Base-by-base conservation (phyloP, 2,797 vertebrate genomes). In the Gephyroberyx darwinii region DNA sequence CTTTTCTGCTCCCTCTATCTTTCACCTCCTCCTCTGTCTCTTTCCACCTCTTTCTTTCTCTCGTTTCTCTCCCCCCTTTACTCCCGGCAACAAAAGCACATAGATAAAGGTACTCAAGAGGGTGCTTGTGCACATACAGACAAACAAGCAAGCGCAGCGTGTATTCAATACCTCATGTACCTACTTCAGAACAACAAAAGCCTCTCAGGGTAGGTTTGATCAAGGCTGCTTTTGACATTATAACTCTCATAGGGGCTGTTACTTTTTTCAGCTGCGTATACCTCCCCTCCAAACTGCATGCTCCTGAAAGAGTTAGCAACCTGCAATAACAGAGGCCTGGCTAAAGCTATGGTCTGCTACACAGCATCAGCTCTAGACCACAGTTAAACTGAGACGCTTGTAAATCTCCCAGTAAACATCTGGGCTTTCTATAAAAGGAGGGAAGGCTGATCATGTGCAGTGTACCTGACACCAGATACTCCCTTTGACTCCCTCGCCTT, bases 361-460 rank as follows among this genome's bases (percentile, higher is more conserved):
- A 50, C 75, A 61, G 75, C 56, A 48, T 69, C 70, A 77, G 63
- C 71, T 57, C 73, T 63, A 74, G 26, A 20, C 78, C 35, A 16
- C 20, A 47, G 52, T 64, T 72, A 67, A 62, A 68, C 55, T 26
- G 48, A 50, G 56, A 59, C 22, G 4, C 81, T 37, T 68, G 68
- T 85, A 89, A 84, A 88, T 80, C 83, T 75, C 59, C 70, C 70
- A 74, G 81, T 79, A 90, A 89, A 91, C 89, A 91, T 91, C 84
- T 91, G 89, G 82, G 73, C 74, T 88, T 83, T 84, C 74, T 70
- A 84, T 90, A 77, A 86, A 77, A 50, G 35, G 0, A 8, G 54
- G 65, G 19, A 22, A 33, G 51, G 54, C 68, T 58, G 63, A 79
- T 55, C 71, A 76, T 66, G 74, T 71, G 81, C 33, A 13, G 67